A percentile compares a stretch with the other conserved stretches of the same genome.
phyloP scores from a whole-genome alignment of 2,113 vertebrate species.

The Pluvianellus socialis region DNA sequence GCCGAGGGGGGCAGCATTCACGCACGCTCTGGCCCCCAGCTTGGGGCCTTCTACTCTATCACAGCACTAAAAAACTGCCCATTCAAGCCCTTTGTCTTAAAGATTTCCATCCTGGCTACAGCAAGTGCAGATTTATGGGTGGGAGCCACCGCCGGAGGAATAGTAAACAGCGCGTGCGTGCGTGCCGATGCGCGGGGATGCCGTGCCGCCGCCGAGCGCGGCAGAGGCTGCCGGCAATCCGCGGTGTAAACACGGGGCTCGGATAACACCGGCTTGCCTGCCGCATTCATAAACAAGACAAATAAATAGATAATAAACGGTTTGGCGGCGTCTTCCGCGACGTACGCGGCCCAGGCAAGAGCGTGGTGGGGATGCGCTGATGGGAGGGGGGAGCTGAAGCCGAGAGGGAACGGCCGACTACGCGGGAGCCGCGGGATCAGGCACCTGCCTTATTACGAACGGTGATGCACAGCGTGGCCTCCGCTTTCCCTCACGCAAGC shows the following conservation, averaged over 20 bases:
- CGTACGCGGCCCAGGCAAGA: not conserved
- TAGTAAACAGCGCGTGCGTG: slow-evolving; percentile 11
- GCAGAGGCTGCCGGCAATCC: not conserved
- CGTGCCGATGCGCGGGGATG: not conserved
- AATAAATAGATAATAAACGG: not conserved
- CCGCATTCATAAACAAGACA: not conserved
- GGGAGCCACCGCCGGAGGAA: slow-evolving; percentile 35
- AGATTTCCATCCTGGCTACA: slow-evolving; percentile 56
- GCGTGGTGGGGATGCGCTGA: not conserved
- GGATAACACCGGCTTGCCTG: not conserved
- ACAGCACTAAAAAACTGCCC: slow-evolving; percentile 43
- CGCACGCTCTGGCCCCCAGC: not conserved
- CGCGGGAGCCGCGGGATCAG: not conserved
- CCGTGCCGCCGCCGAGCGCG: not conserved
- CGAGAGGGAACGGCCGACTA: not conserved
- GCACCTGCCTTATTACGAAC: not conserved
- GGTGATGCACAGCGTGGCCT: not conserved
- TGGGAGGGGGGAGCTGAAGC: not conserved
- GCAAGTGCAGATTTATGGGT: slow-evolving; percentile 54
- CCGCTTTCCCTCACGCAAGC: not conserved
- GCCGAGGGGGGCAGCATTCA: slow-evolving; percentile 36
- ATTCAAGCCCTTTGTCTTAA: slow-evolving; percentile 58
- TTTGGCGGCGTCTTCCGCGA: not conserved
- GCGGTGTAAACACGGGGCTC: not conserved
- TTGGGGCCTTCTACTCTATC: slow-evolving; percentile 49